Evolutionary conservation across 2,113 vertebrate genomes (phyloP).

Genomic region (Mastomys coucha): DNA sequence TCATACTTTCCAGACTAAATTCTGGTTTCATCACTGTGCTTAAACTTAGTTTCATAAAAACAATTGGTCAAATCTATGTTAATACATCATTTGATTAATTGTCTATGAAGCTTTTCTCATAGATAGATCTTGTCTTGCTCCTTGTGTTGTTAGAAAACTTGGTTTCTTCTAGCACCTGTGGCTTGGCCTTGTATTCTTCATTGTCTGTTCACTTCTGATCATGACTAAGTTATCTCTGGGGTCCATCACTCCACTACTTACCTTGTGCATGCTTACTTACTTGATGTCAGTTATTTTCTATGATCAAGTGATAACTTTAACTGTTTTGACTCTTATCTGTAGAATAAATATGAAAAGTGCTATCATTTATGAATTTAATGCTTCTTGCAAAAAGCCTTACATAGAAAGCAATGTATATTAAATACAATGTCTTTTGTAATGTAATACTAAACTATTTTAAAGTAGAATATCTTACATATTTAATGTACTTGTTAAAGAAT

Average conservation of each 20-base stretch:
- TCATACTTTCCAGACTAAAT: neutral
- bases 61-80: neutral
- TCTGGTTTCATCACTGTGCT: neutral
- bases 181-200: neutral
- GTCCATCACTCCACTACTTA: neutral
- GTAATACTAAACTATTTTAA: neutral
- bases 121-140: neutral
- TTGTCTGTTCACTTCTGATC: neutral
- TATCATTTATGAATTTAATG: neutral
- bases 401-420: neutral
- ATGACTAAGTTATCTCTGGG: neutral
- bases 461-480: neutral
- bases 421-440: neutral
- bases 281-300: neutral
- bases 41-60: constrained; percentile 11
- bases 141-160: neutral
- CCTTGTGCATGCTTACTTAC: neutral
- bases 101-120: neutral
- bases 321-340: neutral
- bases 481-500: neutral
- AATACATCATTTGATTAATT: neutral
- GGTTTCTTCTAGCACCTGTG: neutral
- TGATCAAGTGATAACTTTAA: neutral
- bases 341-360: neutral
- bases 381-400: neutral